Base-by-base conservation (phyloP, 2,888 invertebrate species). In the Eustalomyia histrio region DNA sequence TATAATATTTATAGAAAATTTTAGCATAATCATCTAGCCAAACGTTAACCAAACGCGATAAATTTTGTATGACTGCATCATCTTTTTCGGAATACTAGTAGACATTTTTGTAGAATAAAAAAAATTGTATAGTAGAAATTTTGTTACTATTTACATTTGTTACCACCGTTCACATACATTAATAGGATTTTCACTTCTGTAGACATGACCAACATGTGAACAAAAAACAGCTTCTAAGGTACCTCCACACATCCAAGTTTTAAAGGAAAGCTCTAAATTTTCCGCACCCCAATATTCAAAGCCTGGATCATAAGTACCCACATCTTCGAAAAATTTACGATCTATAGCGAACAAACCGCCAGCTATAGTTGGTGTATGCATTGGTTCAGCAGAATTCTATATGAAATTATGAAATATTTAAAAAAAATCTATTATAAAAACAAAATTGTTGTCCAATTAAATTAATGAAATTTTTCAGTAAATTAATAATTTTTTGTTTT, bases 211-310 rank as follows among this genome's bases (percentile, higher is more conserved):
- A 53, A 99, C 99, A 91, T 99, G 99, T 7, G 98, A 99, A 90
- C 99, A 99, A 1, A 99, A 99, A 29, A 99, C 95, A 84, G 99
- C 99, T 91, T 99, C 99, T 84, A 99, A 91, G 0, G 97, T 97
- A 58, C 99, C 99, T 72, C 99, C 99, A 89, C 99, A 99, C 99
- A 99, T 99, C 99, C 99, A 99, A 9, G 98, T 97, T 93, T 99
- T 99, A 91, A 99, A 99, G 0, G 99, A 99, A 21, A 99, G 92
- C 91, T 99, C 99, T 83, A 99, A 92, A 91, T 99, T 99, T 91
- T 99, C 98, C 57, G 99, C 98, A 82, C 99, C 99, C 99, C 99
- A 99, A 87, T 99, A 99, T 90, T 99, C 99, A 91, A 99, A 99
- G 14, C 99, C 99, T 65, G 97, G 97, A 91, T 99, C 99, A 90